Evolutionary conservation across 2,888 invertebrate genomes (phyloP), one percentile per base, ranked within the genome.

Genomic region (Cryptus viduatorius): DNA sequence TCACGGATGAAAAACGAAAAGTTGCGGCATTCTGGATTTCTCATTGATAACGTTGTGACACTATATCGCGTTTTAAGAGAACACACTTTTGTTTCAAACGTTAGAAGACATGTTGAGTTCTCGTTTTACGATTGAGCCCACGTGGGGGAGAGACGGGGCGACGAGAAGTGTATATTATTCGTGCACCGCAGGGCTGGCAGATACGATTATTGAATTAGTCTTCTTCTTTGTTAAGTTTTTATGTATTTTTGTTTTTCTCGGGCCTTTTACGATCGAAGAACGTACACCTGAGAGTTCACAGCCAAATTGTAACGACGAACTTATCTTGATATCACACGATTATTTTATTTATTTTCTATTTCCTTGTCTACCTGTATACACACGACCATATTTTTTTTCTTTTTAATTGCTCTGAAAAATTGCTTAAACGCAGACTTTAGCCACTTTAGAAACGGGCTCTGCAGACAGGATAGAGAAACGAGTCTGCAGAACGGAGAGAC

Each of bases 141-240:
- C 80, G 80, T 81, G 80, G 80, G 80, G 29, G 61, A 68, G 48
- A 65, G 67, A 59, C n/a, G 50, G 61, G 44, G 68, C 53, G 64
- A 31, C 29, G 24, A 16, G 19, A 37, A 48, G 37, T 14, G 14
- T 61, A 68, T 59, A 44, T 56, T 44, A 19, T 50, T 3, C 24
- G 8, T 5, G 24, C 14, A 37, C 19, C 16, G 19, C 19, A 12
- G 31, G 7, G 31, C 59, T 31, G 14, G 59, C 59, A 14, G 31
- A 61, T 5, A 61, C 59, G 37, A 37, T 37, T 12, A 31, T 61
- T n/a, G 31, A 29, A 61, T 61, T 31, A 2, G 12, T 61, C 29
- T 61, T 78, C 7, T 48, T 77, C 31, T 24, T 59, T n/a, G 29
- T 31, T 59, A 29, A 29, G 67, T 42, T 67, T 31, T n/a, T 16